These are phyloP conservation scores for Camponotus floridanus DNA, from an alignment of 1,140 invertebrate genomes.

Conservation along the genomic window DNA sequence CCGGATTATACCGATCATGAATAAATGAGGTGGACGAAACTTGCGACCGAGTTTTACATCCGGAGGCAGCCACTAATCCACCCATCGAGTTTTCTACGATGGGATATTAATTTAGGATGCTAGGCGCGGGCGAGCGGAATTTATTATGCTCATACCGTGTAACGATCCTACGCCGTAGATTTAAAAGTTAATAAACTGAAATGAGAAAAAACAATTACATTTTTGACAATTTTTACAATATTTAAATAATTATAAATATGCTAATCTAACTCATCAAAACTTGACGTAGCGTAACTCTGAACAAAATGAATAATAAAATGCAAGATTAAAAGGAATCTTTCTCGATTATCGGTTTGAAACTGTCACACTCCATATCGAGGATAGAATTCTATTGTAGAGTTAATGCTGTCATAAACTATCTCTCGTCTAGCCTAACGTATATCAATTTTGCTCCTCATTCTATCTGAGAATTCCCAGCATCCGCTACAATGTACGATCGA, in stretches of 20 bases:
- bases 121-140: constrained; percentile 9
- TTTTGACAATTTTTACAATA: constrained; percentile 20
- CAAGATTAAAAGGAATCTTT: neutral
- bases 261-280: neutral
- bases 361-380: neutral
- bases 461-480: constrained; percentile 41
- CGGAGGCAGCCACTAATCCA: constrained; percentile 60
- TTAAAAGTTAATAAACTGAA: constrained; percentile 50
- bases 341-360: neutral
- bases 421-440: neutral
- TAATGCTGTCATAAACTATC: neutral
- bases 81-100: constrained; percentile 62
- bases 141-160: constrained; percentile 51
- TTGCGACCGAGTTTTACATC: constrained; percentile 62
- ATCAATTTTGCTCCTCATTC: neutral
- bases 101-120: constrained; percentile 60
- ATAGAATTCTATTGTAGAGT: constrained; percentile 6
- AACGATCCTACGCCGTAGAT: constrained; percentile 8
- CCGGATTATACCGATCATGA: constrained; percentile 61
- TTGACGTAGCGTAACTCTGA: neutral
- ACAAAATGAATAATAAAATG: constrained; percentile 1
- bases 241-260: constrained; percentile 13
- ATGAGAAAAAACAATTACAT: constrained; percentile 43
- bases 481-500: constrained; percentile 7
- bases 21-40: constrained; percentile 62